Conservation (phyloP, 2,888 invertebrate genomes). For the Dryobotodes eremita region DNA sequence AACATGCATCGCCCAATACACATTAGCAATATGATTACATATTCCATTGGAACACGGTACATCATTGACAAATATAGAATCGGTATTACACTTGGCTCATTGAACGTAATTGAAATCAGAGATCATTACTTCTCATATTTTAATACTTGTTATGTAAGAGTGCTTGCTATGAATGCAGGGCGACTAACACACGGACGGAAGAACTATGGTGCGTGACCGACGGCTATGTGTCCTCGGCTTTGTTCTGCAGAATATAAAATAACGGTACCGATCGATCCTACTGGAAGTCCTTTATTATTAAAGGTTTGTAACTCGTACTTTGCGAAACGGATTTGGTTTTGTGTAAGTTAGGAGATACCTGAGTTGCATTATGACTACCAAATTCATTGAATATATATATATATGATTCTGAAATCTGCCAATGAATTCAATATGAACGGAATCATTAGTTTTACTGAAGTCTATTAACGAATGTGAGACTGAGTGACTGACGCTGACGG, state of each 20-base stretch:
- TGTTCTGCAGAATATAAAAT: slow-evolving; percentile 76
- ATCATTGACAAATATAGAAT: slow-evolving; percentile 57
- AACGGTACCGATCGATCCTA: slow-evolving; percentile 68
- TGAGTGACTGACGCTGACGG: too few species aligned
- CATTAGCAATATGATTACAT: slow-evolving; percentile 58
- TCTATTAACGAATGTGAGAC: background rate
- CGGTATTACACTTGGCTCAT: slow-evolving; percentile 49
- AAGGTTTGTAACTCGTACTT: slow-evolving; percentile 37
- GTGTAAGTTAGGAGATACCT: background rate
- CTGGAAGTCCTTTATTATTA: slow-evolving; percentile 40
- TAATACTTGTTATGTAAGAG: slow-evolving; percentile 48
- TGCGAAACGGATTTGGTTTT: slow-evolving; percentile 28
- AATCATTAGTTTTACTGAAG: background rate
- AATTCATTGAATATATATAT: slow-evolving; percentile 9
- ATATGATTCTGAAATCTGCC: background rate
- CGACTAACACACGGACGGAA: slow-evolving; percentile 80
- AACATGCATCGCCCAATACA: slow-evolving; percentile 52
- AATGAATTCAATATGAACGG: background rate
- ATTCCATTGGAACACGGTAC: slow-evolving; percentile 40
- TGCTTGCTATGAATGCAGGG: slow-evolving; percentile 78
- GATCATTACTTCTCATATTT: slow-evolving; percentile 42
- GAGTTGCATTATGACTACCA: background rate
- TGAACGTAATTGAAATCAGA: slow-evolving; percentile 48
- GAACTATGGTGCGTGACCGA: slow-evolving; percentile 81
- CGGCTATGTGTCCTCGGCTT: slow-evolving; percentile 73